Base-by-base conservation (phyloP, 1,140 invertebrate genomes). In the Sipha flava region DNA sequence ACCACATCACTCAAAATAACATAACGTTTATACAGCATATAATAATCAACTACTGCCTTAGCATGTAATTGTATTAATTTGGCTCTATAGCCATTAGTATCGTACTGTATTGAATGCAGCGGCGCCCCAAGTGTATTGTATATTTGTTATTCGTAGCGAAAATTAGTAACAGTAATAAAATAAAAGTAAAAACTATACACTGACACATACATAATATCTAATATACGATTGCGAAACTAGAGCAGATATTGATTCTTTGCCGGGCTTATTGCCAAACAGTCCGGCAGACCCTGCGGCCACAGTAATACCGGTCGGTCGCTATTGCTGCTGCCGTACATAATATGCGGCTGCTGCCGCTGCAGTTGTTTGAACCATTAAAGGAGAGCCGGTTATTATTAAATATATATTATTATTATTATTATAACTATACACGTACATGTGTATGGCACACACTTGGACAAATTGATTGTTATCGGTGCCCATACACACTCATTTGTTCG, bases 391-490 rank as follows among this genome's bases (percentile, higher is more conserved):
- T 45, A 23, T 75, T 40, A 40, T 73, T 40, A 34, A 21, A 3
- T n/a, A 9, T 16, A 47, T 59, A 59, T 72, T 49, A 73, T 73
- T 73, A 72, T 52, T 31, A 73, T 34, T 52, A 34, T 52, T 49
- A 68, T 16, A n/a, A 34, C 21, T 0, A 6, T 23, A 68, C 10
- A 9, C 5, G 5, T 52, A 73, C 31, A 23, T 9, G 18, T 26
- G 34, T 34, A 49, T 29, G 29, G 47, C n/a, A 45, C 23, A 40
- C 37, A 45, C 64, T 52, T 34, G 72, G 72, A 75, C 72, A 75
- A 75, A 75, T 75, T 57, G 72, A 75, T 57, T 75, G 72, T 57
- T 54, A 75, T 75, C 72, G 72, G 40, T 12, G 26, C n/a, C n/a
- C n/a, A n/a, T n/a, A n/a, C 26, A 70, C 43, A 52, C 47, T 73